Conservation (phyloP, 2,797 vertebrate species). For the Epinephelus malabaricus region DNA sequence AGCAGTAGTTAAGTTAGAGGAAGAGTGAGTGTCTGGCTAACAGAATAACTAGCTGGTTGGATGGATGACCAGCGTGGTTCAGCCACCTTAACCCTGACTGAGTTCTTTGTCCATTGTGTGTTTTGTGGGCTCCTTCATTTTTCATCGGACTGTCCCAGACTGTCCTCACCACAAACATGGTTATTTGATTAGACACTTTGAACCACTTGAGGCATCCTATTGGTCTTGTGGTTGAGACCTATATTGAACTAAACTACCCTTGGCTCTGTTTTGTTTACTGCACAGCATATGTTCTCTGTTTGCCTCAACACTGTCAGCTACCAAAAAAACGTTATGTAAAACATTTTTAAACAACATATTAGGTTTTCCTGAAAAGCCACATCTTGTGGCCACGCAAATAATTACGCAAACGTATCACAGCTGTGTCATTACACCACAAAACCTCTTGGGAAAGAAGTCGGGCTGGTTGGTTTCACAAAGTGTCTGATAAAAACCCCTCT, state of each 20-base stretch:
- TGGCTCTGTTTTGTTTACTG: no score
- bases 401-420: no score
- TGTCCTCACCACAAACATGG: background rate
- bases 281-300: background rate
- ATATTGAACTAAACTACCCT: background rate
- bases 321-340: background rate
- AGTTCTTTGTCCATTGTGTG: background rate
- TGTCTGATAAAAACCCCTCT: background rate
- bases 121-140: background rate
- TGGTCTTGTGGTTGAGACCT: background rate
- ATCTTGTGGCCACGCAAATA: no score
- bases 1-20: constrained; percentile 41
- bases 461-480: no score
- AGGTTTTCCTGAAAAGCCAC: background rate
- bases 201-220: background rate
- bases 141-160: background rate
- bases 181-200: background rate
- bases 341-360: background rate
- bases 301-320: background rate
- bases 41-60: constrained; percentile 28
- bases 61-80: constrained; percentile 29
- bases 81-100: constrained; percentile 12
- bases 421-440: background rate
- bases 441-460: no score
- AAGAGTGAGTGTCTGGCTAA: constrained; percentile 37